Evolutionary conservation across 2,797 vertebrate genomes (phyloP), one percentile per base, ranked within the genome.

Genomic region (Selene dorsalis): DNA sequence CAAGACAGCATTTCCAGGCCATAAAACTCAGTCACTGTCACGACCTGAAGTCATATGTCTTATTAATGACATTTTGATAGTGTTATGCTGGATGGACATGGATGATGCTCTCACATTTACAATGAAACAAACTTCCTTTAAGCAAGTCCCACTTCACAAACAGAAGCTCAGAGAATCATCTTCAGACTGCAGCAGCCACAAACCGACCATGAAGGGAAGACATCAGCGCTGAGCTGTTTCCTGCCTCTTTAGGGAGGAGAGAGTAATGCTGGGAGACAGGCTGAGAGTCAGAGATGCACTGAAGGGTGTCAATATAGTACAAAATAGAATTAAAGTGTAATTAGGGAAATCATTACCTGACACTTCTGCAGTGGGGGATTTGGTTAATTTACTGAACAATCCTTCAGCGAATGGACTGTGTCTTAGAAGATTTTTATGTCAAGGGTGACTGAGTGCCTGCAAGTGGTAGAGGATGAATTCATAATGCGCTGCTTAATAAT

Each of bases 311-410:
- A 93, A 91, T 94, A 94, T 80, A 86, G 91, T 88, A 84, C 84
- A 83, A 92, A 93, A 95, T 95, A 94, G 89, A 95, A 95, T 94
- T 94, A 94, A 95, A 94, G 85, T 88, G 90, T 93, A 94, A 95
- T 95, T 95, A 95, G 90, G 89, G 88, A 93, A 95, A 94, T 94
- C 93, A 94, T 94, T 94, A 94, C 92, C 91, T 95, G 92, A 93
- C 93, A 93, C 92, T 94, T 88, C 69, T 91, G 93, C 91, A 79
- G 82, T 83, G 80, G 71, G 90, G 92, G 91, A 93, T 94, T 94
- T 94, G 84, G 88, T 93, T 95, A 92, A 95, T 94, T 94, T 94
- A 93, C 91, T 93, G 88, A 90, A 83, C 87, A 92, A 89, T 92
- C 88, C 84, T 90, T 92, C 73, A 81, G 84, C 70, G 91, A 94